Evolutionary conservation across 1,140 invertebrate species (phyloP), one percentile per base, ranked within the genome.

Genomic region (Psix sp.): DNA sequence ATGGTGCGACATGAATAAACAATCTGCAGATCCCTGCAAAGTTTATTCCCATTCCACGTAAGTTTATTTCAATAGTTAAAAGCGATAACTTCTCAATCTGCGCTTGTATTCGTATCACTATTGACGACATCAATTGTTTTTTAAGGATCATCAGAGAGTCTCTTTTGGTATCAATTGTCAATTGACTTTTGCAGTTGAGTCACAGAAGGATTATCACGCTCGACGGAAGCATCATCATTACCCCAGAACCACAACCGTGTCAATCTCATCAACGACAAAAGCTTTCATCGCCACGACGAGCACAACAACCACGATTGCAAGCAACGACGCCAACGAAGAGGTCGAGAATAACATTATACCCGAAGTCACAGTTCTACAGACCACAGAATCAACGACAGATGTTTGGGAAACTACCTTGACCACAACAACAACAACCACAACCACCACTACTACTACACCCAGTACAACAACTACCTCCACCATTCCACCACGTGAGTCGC

Each of bases 131-230:
- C n/a, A n/a, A n/a, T n/a, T n/a, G n/a, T n/a, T n/a, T n/a, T n/a
- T n/a, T n/a, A n/a, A n/a, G n/a, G n/a, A n/a, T n/a, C n/a, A n/a
- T n/a, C n/a, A n/a, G n/a, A n/a, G 21, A 9, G 21, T 24, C 9
- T 24, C 4, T 24, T 4, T 5, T 24, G 9, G 9, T 45, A 21
- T 51, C 46, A 46, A 43, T 59, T 4, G 46, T 24, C 39, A 54
- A 59, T 70, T 48, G 42, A 15, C 33, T 43, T 66, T 67, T 77
- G 26, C 86, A 96, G 95, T 95, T 71, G 94, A 96, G 83, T 93
- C 94, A 4, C 94, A 96, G 83, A 94, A 93, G 83, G 93, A 95
- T 83, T 96, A 94, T 84, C 94, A 96, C 84, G 90, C 77, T 59
- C 86, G 73, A 54, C 88, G 77, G 84, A 89, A 88, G 84, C 80